Evolutionary conservation across 2,888 invertebrate species (phyloP).

Genomic region (Meteorus cinctellus): DNA sequence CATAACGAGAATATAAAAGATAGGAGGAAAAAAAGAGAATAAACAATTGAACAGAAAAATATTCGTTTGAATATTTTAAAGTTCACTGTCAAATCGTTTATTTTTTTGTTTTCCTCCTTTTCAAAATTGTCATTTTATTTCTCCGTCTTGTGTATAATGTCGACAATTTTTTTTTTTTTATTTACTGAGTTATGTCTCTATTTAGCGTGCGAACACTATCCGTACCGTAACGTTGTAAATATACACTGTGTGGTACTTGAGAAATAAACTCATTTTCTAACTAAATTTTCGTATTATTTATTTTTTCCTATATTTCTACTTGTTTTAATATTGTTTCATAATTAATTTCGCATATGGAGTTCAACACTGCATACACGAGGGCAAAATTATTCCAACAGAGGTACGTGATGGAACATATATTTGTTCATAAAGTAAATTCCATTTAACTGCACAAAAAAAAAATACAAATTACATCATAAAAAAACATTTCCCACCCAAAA

Average conservation of each 20-base stretch:
- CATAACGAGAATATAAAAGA: conserved; percentile 3
- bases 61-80: neutral
- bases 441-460: too few species aligned
- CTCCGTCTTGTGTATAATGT: conserved; percentile 49
- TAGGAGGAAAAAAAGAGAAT: neutral
- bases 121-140: conserved; percentile 37
- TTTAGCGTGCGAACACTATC: conserved; percentile 57
- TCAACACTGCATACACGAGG: too few species aligned
- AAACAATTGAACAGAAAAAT: conserved; percentile 13
- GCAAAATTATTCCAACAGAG: too few species aligned
- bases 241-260: conserved; percentile 71
- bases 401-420: too few species aligned
- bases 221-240: conserved; percentile 72
- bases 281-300: conserved; percentile 34
- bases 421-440: too few species aligned
- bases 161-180: conserved; percentile 56
- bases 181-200: conserved; percentile 63
- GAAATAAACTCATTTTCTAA: conserved; percentile 74
- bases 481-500: neutral
- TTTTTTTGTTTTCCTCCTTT: conserved; percentile 27
- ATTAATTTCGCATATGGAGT: neutral
- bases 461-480: too few species aligned
- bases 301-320: neutral
- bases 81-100: conserved; percentile 19
- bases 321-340: neutral